A percentile compares a stretch with the other conserved stretches of the same genome.
These are phyloP conservation scores for Leucophora obtusa DNA, from an alignment of 2,888 invertebrate species.

Conservation along the genomic window DNA sequence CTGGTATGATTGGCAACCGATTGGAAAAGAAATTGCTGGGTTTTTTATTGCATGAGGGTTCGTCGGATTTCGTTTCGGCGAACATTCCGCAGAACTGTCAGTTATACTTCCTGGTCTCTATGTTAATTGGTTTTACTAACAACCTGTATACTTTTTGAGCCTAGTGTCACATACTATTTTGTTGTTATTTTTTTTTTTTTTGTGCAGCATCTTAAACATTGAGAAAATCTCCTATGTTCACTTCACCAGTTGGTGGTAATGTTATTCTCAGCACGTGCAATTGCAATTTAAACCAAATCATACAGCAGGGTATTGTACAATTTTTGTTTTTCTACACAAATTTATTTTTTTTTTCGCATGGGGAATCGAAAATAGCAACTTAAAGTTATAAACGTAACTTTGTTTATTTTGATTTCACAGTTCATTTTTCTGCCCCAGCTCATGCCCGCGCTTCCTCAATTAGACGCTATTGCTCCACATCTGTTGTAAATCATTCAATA, in stretches of 20 bases:
- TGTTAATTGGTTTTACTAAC: background rate
- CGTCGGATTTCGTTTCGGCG: too few relatives aligned
- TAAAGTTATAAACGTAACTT: constrained; percentile 10
- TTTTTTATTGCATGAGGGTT: too few relatives aligned
- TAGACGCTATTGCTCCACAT: constrained; percentile 27
- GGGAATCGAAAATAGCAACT: constrained; percentile 4
- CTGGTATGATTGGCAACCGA: too few relatives aligned
- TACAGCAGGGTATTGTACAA: constrained; percentile 58
- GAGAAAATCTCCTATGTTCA: constrained; percentile 32
- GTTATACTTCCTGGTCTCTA: too few relatives aligned
- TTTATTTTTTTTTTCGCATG: constrained; percentile 17
- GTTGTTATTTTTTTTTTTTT: constrained; percentile 15
- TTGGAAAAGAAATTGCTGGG: too few relatives aligned
- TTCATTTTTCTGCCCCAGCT: constrained; percentile 37
- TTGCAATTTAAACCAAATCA: constrained; percentile 64
- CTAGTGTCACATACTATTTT: background rate
- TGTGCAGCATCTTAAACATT: constrained; percentile 37
- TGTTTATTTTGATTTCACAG: constrained; percentile 55
- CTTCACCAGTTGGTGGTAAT: constrained; percentile 59
- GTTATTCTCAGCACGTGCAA: constrained; percentile 64
- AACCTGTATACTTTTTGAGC: background rate
- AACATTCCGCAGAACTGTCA: too few relatives aligned
- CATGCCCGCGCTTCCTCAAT: constrained; percentile 10
- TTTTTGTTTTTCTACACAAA: constrained; percentile 24
- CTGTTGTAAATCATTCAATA: constrained; percentile 31